Evolutionary conservation across 1,140 invertebrate species (phyloP), one percentile per base, ranked within the genome.

Genomic region (Proales similis): DNA sequence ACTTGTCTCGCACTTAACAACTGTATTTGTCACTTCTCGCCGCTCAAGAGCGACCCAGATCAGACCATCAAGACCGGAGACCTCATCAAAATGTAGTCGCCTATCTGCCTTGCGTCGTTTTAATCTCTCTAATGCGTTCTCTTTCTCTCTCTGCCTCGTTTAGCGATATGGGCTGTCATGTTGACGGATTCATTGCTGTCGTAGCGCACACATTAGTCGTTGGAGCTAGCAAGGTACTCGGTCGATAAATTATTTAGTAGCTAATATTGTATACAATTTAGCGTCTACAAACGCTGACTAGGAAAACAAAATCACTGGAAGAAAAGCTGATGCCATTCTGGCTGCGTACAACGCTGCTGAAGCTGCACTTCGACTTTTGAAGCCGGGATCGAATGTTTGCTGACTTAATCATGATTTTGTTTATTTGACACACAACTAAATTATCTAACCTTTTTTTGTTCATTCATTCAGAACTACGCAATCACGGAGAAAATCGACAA

Each of bases 1-100:
- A 96, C 92, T 30, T 98, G 93, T 80, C 82, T 98, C 63, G 97
- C 93, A 20, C 86, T 97, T 7, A 97, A 99, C 77, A 97, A 98
- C 77, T 95, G 91, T 79, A 93, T 98, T 73, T 97, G 94, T 74
- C 94, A 98, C 73, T 98, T 87, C 75, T 96, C 92, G 42, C 95
- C 95, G 14, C 82, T 95, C 48, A 84, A 84, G 65, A 90, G 85
- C 78, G 94, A 98, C 78, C 79, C 85, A 42, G 89, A 94, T 77
- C 84, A 87, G 65, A 79, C 82, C 51, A 74, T 99, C 14, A 87
- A 91, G 75, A 83, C 88, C 70, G 91, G 88, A 33, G 93, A 99
- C 81, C 78, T 99, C 68, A 90, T 93, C 62, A 99, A 99, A 85
- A 86, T 98, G 88, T 92, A 82, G 85, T n/a, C n/a, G n/a, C n/a